Percentiles rank a stretch among this genome's conserved stretches.
Evolutionary conservation across 2,113 vertebrate genomes (phyloP).

Genomic region (Sitta europaea): DNA sequence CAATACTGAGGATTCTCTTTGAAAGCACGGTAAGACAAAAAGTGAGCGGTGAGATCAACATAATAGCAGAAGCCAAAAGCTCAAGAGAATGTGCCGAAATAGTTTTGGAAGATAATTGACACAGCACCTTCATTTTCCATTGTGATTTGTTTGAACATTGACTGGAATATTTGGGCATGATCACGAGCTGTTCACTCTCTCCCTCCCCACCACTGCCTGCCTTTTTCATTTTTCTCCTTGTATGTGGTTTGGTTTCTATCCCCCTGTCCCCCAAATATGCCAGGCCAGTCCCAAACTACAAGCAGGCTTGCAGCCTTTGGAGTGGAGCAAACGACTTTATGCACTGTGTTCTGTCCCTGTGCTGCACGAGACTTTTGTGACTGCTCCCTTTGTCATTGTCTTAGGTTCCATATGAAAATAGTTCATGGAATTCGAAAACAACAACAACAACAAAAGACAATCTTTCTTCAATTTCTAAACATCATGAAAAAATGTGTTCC

Average conservation of each 20-base stretch:
- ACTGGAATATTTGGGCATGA: neutral
- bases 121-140: neutral
- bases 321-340: neutral
- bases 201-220: neutral
- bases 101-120: neutral
- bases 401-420: neutral
- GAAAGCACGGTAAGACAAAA: neutral
- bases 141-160: neutral
- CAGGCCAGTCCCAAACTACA: neutral
- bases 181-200: neutral
- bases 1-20: neutral
- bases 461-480: neutral
- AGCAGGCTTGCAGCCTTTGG: neutral
- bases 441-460: neutral
- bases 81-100: neutral
- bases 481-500: neutral
- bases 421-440: neutral
- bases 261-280: neutral
- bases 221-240: neutral
- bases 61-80: neutral
- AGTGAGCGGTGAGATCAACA: neutral
- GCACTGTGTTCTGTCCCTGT: neutral
- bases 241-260: neutral
- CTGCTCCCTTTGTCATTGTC: neutral
- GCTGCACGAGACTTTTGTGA: neutral